Base-by-base conservation (phyloP, 2,797 vertebrate genomes). In the Amniataba percoides region DNA sequence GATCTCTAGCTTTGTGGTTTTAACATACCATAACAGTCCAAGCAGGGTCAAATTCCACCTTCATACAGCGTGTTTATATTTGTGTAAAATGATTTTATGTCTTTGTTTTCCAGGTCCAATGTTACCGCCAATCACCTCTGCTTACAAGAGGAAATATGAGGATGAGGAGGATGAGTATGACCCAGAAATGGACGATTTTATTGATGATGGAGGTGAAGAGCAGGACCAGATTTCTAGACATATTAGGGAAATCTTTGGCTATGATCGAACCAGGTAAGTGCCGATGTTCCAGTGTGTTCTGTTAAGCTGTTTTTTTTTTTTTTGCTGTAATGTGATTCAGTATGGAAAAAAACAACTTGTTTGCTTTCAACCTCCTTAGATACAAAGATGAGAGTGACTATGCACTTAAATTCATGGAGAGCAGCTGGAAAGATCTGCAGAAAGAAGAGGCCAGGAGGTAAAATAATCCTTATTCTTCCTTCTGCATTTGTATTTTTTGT, bases 151-250 rank as follows among this genome's bases (percentile, higher is more conserved):
- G 55, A 95, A 94, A 80, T 95, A 94, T 66, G 96, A 97, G 36
- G 97, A 98, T 0, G 96, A 96, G 6, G 96, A 97, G 0, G 96
- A 99, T 0, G 96, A 98, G 9, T 96, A 96, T n/a, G 98, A 99
- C 88, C 96, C 98, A 0, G 98, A 99, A 93, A 99, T 99, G 98
- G 98, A 99, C 0, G 98, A 99, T 82, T 99, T 99, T 87, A 99
- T 99, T 31, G 98, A 99, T 51, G 96, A 99, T 53, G 97, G 84
- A 90, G 98, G 94, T 18, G 97, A 96, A 1, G 92, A 95, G 11
- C 96, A 97, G 87, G 96, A 97, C 58, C 96, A 97, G 93, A 96
- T 99, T 92, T 99, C 98, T 65, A 97, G 94, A 89, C 98, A 99
- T 82, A 99, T 99, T 88, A 94, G 94, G 66, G 97, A 98, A 91